Base-by-base conservation (phyloP, 2,888 invertebrate genomes). In the Volucella zonaria region DNA sequence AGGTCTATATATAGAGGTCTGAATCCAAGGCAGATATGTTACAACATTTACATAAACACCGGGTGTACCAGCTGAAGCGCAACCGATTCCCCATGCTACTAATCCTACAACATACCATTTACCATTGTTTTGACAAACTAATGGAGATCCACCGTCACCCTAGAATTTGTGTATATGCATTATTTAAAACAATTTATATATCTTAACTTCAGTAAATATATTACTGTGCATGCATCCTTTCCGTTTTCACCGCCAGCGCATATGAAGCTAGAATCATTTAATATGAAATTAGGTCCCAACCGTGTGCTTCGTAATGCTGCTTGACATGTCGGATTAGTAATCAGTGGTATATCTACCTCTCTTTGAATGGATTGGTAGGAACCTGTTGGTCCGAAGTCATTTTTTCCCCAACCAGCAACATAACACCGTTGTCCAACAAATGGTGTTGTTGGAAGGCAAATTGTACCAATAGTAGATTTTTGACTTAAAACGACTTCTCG, bases 401-500 rank as follows among this genome's bases (percentile, higher is more conserved):
- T 91, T 89, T 96, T 96, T 12, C 98, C 98, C 97, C 97, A 98
- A 11, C 98, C 98, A n/a, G 95, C 93, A 0, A 96, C 95, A 92
- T 93, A 93, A 88, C 91, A 89, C 87, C 90, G 93, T 89, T 93
- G 93, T 12, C 94, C 94, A 64, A 93, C 90, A 88, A 92, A 92
- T 83, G 92, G 87, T 1, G 92, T 88, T 0, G 93, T 90, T 2
- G 92, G 92, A 67, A 95, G 90, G 88, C 95, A 95, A 9, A 94
- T 93, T 38, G 94, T 94, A 82, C 94, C 94, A 14, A 95, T 93
- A 0, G 94, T 94, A 1, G 93, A 90, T 1, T 92, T 93, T 8
- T 93, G 91, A 0, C 94, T 93, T 8, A 94, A 89, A 0, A 93
- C 93, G 15, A 95, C 94, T 0, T 94, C 89, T 0, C 93, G 89